Evolutionary conservation across 2,113 vertebrate genomes (phyloP).

Genomic region (Phalacrocorax aristotelis): DNA sequence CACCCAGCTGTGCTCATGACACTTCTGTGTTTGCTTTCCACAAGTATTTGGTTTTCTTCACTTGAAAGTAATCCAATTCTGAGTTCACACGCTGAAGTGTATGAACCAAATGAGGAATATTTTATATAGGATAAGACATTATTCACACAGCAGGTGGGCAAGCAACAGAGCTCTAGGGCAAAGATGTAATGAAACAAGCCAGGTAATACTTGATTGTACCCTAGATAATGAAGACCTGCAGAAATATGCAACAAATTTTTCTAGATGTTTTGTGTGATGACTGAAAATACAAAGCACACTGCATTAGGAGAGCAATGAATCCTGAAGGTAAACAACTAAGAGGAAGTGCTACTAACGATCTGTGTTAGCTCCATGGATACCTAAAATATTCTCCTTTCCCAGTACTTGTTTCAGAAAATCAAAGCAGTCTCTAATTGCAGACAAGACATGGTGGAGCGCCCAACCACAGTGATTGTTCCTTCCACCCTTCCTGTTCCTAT

Average conservation of each 20-base stretch:
- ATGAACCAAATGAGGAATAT: background rate
- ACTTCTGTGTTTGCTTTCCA: background rate
- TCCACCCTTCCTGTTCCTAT: background rate
- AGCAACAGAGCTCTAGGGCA: background rate
- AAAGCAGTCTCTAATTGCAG: background rate
- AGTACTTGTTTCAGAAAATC: background rate
- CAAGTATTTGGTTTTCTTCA: background rate
- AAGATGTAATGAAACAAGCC: background rate
- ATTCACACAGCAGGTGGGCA: background rate
- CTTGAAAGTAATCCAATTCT: background rate
- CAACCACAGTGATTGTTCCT: background rate
- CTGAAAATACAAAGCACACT: background rate
- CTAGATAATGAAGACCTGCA: background rate
- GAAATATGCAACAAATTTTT: background rate
- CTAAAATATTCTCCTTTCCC: background rate
- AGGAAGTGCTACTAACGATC: background rate
- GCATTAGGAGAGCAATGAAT: background rate
- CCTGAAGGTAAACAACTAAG: background rate
- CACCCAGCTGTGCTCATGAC: background rate
- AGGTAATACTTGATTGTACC: background rate
- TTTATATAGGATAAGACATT: background rate
- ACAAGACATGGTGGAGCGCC: rapidly evolving
- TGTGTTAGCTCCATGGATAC: background rate
- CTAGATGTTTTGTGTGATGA: background rate
- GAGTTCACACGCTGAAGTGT: background rate